Evolutionary conservation across 2,888 invertebrate species (phyloP).

Genomic region (Thera obeliscata): DNA sequence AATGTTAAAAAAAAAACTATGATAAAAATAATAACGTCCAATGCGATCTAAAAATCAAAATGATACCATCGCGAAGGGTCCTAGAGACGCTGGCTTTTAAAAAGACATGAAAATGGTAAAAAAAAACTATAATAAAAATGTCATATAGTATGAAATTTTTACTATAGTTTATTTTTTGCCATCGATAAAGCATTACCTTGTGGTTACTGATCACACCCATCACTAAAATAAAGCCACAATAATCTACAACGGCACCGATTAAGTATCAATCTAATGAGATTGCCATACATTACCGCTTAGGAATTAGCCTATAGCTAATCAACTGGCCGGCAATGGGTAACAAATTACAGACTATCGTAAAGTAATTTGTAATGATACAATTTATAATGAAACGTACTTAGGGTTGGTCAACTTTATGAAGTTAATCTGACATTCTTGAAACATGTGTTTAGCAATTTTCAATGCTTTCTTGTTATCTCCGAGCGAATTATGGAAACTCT

Average conservation of each 20-base stretch:
- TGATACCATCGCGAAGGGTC: no score
- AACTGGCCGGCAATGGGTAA: constrained; percentile 21
- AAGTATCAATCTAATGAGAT: constrained; percentile 43
- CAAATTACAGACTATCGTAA: constrained; percentile 19
- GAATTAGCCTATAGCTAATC: constrained; percentile 44
- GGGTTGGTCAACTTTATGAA: neutral
- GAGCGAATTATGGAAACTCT: neutral
- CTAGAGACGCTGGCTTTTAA: no score
- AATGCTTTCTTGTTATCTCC: neutral
- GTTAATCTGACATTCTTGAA: neutral
- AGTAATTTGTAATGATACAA: constrained; percentile 19
- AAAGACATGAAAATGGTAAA: no score
- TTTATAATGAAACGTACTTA: constrained; percentile 5
- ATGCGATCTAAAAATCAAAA: no score
- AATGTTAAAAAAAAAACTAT: no score
- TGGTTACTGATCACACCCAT: constrained; percentile 3
- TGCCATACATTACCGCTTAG: constrained; percentile 41
- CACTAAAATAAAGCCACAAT: constrained; percentile 35
- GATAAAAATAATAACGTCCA: no score
- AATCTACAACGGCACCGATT: constrained; percentile 32
- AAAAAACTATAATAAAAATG: no score
- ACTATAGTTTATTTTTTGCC: no score
- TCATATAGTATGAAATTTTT: no score
- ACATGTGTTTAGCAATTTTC: neutral
- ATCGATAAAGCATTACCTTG: constrained; percentile 1